phyloP scores from a whole-genome alignment of 92 coral and sea anemone species.

The Epizoanthus ramosus region DNA sequence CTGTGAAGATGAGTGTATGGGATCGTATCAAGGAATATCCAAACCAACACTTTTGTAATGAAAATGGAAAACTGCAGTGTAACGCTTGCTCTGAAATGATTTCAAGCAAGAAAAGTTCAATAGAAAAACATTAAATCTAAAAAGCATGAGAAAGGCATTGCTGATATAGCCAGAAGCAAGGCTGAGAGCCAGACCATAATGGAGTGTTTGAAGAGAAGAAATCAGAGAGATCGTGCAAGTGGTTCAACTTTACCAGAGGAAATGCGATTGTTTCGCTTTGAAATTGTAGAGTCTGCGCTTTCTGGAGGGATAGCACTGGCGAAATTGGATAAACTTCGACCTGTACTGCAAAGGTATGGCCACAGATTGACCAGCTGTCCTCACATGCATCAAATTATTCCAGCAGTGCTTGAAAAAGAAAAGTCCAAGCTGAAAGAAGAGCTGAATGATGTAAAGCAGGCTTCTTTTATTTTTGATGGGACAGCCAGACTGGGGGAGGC shows the following conservation, averaged over 20 bases:
- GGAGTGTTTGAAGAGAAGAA: slow-evolving; percentile 31
- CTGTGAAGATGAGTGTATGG: slow-evolving; percentile 45
- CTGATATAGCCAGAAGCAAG: slow-evolving; percentile 34
- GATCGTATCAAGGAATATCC: slow-evolving; percentile 49
- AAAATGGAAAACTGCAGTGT: slow-evolving; percentile 47
- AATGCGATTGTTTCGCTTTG: slow-evolving; percentile 33
- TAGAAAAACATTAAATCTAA: slow-evolving; percentile 44
- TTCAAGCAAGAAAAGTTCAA: slow-evolving; percentile 49
- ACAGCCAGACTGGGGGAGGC: slow-evolving; percentile 60
- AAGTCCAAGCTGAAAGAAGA: slow-evolving; percentile 38
- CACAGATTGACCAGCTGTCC: slow-evolving; percentile 29
- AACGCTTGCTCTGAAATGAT: slow-evolving; percentile 55
- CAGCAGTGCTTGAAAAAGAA: slow-evolving; percentile 49
- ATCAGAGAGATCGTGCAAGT: slow-evolving; percentile 17
- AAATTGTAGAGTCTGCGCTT: slow-evolving; percentile 27
- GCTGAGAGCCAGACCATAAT: slow-evolving; percentile 22
- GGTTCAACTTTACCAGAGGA: slow-evolving; percentile 35
- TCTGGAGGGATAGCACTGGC: slow-evolving; percentile 39
- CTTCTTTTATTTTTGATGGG: slow-evolving; percentile 51
- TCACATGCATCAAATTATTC: slow-evolving; percentile 25
- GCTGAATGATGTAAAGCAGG: slow-evolving; percentile 43
- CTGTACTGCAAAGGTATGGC: slow-evolving; percentile 39
- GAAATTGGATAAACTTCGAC: slow-evolving; percentile 30
- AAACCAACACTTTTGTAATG: slow-evolving; percentile 45
- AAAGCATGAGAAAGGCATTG: slow-evolving; percentile 52